Evolutionary conservation across 2,113 vertebrate species (phyloP), one percentile per base, ranked within the genome.

Genomic region (Anthoscopus minutus): DNA sequence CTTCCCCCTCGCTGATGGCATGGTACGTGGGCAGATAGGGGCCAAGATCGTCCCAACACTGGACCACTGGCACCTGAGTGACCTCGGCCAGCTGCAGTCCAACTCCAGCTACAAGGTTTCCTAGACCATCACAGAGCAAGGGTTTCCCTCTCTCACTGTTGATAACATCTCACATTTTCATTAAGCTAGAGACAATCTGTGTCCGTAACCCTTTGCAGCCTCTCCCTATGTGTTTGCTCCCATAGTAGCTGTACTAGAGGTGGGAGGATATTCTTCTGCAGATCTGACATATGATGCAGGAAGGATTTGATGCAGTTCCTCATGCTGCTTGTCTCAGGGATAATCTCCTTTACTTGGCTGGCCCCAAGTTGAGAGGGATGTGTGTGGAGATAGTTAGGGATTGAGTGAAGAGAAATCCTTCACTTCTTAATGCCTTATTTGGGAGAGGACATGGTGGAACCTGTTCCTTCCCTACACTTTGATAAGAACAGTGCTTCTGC

Each of bases 1-100:
- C 96, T 99, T 98, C 97, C 98, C 99, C 87, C 97, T 98, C 78
- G 95, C 98, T 21, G 99, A 99, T 96, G 98, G 99, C 97, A 99
- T 99, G 99, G 99, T 99, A 99, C 98, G 99, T 99, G 99, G 98
- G 97, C 99, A 98, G 98, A 98, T 98, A 96, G 99, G 98, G 98
- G 98, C 98, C 98, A 99, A 98, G 98, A 98, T 98, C 97, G 58
- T 98, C 97, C 98, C 99, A 95, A 90, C 98, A 87, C 96, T 98
- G 98, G 99, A 99, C 98, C 98, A 98, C 98, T 99, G 99, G 99
- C 99, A 98, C 97, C 98, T 98, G 98, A 98, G 98, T 96, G 98
- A 99, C 98, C 98, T 99, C 97, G 97, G 98, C 98, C 98, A 98
- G 97, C 98, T 98, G 89, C 97, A 98, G 97, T 98, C 98, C 98